Evolutionary conservation across 2,888 invertebrate genomes (phyloP), one percentile per base, ranked within the genome.

Genomic region (Ormyrus rosae): DNA sequence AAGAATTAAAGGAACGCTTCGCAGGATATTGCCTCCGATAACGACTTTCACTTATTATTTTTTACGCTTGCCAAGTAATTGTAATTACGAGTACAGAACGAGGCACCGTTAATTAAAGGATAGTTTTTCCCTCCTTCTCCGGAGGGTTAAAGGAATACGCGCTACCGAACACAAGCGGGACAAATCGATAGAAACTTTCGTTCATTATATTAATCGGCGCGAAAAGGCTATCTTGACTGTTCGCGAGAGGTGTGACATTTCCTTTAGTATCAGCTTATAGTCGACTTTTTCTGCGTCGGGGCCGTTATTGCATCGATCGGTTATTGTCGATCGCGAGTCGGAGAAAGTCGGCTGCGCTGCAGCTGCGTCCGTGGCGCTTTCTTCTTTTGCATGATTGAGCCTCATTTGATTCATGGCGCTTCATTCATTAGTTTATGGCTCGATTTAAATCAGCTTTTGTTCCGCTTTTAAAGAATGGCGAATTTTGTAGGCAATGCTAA

Each of bases 21-120:
- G 48, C 19, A 6, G 64, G 13, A 64, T 73, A 73, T 73, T 11
- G 65, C 71, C 46, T 67, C 19, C 34, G 60, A 64, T 46, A 46
- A 58, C 46, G 51, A 46, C 68, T 78, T 73, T 73, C 78, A 68
- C 72, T 73, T 68, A 60, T 72, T 78, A 67, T 56, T 55, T 73
- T 78, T 68, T 60, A 51, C 48, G 51, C 46, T 11, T 48, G 9
- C 5, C 55, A 13, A 64, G 55, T 50, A 64, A 64, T 77, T 58
- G 63, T 69, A 70, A 70, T 77, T 77, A 51, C 4, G 58, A 48
- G 70, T 60, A 64, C 8, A 19, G 45, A 34, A 46, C 60, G 58
- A 71, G 55, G 63, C 64, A 65, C 58, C 9, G n/a, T 72, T 72
- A 78, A 78, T 72, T 61, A 72, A 72, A 67, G 72, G 72, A 67